phyloP scores from a whole-genome alignment of 1,140 invertebrate species.

The Conus ventricosus region DNA sequence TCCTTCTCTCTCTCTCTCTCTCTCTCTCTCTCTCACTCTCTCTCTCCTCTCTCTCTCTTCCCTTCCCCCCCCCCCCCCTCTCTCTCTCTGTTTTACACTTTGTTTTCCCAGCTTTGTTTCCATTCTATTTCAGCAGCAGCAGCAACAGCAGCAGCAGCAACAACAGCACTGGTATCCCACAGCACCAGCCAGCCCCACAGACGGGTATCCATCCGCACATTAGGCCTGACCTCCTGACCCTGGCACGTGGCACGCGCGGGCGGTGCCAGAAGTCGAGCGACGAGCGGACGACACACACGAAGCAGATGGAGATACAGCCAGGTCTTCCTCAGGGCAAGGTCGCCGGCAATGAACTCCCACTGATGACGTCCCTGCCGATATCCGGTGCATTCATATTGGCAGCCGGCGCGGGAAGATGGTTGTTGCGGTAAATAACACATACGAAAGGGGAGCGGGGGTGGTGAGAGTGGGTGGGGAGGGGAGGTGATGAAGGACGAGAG shows the following conservation, averaged over 20 bases:
- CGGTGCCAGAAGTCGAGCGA: background rate
- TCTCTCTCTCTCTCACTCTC: no score
- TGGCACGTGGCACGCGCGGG: background rate
- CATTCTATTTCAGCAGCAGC: no score
- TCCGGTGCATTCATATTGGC: background rate
- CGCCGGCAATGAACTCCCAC: background rate
- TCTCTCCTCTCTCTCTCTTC: no score
- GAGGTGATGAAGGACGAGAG: no score
- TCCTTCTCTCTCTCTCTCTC: no score
- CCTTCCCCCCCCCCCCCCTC: no score
- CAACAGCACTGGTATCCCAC: background rate
- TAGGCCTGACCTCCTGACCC: conserved; percentile 5
- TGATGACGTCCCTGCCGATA: conserved; percentile 1
- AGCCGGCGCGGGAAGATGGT: background rate
- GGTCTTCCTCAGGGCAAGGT: background rate
- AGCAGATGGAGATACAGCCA: background rate
- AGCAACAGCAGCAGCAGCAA: background rate
- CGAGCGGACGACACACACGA: conserved; percentile 2
- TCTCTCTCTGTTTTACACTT: no score
- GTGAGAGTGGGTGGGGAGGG: no score
- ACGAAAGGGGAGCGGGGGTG: no score
- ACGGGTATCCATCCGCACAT: background rate
- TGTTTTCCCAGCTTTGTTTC: no score
- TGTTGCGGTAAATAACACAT: no score
- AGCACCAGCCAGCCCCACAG: background rate